Evolutionary conservation across 2,888 invertebrate species (phyloP).

Genomic region (Caenorhabditis wallacei): DNA sequence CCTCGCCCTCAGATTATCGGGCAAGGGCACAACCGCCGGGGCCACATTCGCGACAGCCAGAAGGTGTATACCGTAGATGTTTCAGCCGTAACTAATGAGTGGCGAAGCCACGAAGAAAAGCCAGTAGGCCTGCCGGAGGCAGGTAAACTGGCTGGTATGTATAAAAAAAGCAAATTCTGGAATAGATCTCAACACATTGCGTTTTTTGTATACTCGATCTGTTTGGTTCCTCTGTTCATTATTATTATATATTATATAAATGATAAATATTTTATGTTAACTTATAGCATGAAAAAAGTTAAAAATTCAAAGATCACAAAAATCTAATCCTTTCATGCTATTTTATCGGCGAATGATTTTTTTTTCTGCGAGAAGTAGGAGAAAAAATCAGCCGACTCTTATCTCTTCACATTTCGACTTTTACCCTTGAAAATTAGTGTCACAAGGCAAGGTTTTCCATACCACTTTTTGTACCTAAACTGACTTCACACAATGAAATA

Average conservation of each 20-base stretch:
- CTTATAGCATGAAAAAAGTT: background rate
- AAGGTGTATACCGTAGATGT: too few relatives aligned
- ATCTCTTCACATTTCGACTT: conserved; percentile 19
- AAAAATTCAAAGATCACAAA: background rate
- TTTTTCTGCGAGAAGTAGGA: background rate
- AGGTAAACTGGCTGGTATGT: too few relatives aligned
- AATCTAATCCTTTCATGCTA: conserved; percentile 18
- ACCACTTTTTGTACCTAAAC: conserved; percentile 8
- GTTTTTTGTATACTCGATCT: conserved; percentile 11
- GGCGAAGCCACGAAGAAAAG: too few relatives aligned
- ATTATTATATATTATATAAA: conserved; percentile 9
- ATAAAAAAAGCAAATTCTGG: too few relatives aligned
- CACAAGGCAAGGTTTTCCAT: background rate
- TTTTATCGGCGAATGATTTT: background rate
- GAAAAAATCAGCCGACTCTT: conserved; percentile 42
- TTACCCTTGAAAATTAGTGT: conserved; percentile 27
- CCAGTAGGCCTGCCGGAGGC: too few relatives aligned
- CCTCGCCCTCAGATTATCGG: too few relatives aligned
- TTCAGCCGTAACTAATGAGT: too few relatives aligned
- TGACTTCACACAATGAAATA: conserved; percentile 6
- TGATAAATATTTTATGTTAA: conserved; percentile 10
- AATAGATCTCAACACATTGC: conserved; percentile 29
- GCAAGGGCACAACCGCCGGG: too few relatives aligned
- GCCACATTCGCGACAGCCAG: too few relatives aligned
- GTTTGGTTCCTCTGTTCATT: background rate